Conservation (phyloP, 2,113 vertebrate species). For the Arothron firmamentum region DNA sequence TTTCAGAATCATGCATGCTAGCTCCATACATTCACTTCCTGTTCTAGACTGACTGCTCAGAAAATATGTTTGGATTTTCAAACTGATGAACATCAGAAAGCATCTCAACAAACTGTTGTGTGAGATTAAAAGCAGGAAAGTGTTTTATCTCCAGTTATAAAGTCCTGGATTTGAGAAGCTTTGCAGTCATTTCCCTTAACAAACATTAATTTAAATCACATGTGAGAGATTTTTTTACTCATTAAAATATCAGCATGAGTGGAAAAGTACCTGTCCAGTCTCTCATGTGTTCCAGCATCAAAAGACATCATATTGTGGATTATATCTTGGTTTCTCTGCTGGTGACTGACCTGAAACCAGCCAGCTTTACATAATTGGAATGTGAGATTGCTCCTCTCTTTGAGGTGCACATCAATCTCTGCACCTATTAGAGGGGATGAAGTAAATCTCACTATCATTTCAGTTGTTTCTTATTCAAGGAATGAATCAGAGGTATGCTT, state of each 20-base stretch:
- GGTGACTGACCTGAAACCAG: slow-evolving; percentile 55
- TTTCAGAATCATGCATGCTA: neutral
- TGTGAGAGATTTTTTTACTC: too few species aligned
- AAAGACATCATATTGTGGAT: slow-evolving; percentile 23
- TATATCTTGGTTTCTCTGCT: slow-evolving; percentile 43
- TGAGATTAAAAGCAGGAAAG: too few species aligned
- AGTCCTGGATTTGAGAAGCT: too few species aligned
- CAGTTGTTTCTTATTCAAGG: slow-evolving; percentile 64
- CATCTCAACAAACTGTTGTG: too few species aligned
- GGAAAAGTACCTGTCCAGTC: neutral
- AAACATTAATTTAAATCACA: too few species aligned
- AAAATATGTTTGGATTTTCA: too few species aligned
- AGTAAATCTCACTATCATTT: slow-evolving; percentile 70
- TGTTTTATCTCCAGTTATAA: too few species aligned
- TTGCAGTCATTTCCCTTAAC: too few species aligned
- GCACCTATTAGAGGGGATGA: slow-evolving; percentile 58
- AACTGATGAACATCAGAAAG: too few species aligned
- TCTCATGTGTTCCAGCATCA: slow-evolving; percentile 1
- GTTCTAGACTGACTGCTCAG: too few species aligned
- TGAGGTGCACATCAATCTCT: slow-evolving; percentile 54
- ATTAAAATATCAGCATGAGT: too few species aligned
- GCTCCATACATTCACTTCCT: too few species aligned
- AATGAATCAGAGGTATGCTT: slow-evolving; percentile 47
- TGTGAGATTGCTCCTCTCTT: slow-evolving; percentile 58
- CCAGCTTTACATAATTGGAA: slow-evolving; percentile 69